Evolutionary conservation across 2,113 vertebrate species (phyloP), one percentile per base, ranked within the genome.

Genomic region (Acanthochromis polyacanthus): DNA sequence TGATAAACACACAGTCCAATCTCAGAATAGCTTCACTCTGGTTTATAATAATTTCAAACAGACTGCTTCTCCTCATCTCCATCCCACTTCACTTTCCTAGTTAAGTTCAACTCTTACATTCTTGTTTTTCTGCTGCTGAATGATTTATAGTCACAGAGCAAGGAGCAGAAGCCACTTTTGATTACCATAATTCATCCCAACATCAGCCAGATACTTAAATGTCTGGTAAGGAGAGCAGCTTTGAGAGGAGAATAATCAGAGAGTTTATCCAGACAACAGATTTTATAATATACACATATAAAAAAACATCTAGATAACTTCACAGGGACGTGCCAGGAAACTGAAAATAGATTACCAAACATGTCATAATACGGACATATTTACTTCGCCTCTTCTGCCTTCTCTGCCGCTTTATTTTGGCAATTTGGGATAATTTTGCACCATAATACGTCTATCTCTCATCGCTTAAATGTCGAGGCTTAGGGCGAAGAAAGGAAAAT

Each of bases 391-490:
- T 16, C 52, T 46, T 67, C 5, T 80, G 19, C 16, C n/a, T 38
- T 30, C 40, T 46, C 60, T 25, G 12, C 1, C 51, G 36, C 46
- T 65, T 71, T 7, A 22, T 65, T 63, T 70, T 60, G 16, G 32
- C 61, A 20, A 53, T 36, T 63, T 15, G 1, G 14, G 70, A 72
- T 45, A 22, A 36, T 40, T 22, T 30, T 40, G 25, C 9, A 58
- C 59, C 52, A 60, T 75, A 61, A 68, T 68, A 22, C 66, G 88
- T 68, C 53, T 45, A 81, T 82, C 56, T 74, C 64, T 84, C 53
- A 67, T 74, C 40, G 40, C 67, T 23, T 58, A 69, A 90, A 88
- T 84, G 77, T 83, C 83, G 84, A 17, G 30, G 81, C 58, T 84
- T 71, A 57, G 38, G 73, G 38, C 2, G n/a, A 67, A 85, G 43